Evolutionary conservation across 1,140 invertebrate genomes (phyloP).

Genomic region (Hestina assimilis): DNA sequence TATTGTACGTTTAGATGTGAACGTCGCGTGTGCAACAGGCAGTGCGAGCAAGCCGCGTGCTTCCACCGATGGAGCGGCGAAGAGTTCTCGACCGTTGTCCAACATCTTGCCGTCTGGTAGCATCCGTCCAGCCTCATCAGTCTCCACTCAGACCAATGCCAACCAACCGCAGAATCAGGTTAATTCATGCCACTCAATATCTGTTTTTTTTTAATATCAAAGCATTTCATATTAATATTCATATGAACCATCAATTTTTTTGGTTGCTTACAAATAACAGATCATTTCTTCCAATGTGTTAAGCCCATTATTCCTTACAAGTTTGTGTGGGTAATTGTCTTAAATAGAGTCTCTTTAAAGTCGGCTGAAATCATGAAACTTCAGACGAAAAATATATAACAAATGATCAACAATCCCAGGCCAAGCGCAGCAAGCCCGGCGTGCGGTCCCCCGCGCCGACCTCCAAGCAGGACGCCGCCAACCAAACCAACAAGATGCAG

Average conservation of each 20-base stretch:
- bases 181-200: too few species aligned
- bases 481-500: slow-evolving; percentile 80
- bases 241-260: too few species aligned
- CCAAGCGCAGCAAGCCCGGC: slow-evolving; percentile 76
- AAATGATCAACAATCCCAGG: slow-evolving; percentile 31
- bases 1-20: slow-evolving; percentile 39
- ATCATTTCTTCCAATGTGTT: too few species aligned
- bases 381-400: background rate
- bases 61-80: slow-evolving; percentile 75
- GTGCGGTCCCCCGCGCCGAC: slow-evolving; percentile 82
- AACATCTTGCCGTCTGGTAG: slow-evolving; percentile 84
- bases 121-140: slow-evolving; percentile 84
- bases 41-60: slow-evolving; percentile 57
- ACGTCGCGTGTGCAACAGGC: slow-evolving; percentile 48
- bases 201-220: too few species aligned
- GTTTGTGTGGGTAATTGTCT: too few species aligned
- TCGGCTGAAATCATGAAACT: background rate
- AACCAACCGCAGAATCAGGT: slow-evolving; percentile 81
- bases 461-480: slow-evolving; percentile 84
- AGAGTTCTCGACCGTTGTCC: slow-evolving; percentile 79
- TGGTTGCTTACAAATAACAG: too few species aligned
- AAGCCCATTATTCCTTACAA: too few species aligned
- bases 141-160: slow-evolving; percentile 86
- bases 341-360: too few species aligned
- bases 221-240: too few species aligned